phyloP scores from a whole-genome alignment of 2,888 invertebrate genomes.

The Zeuzera pyrina region DNA sequence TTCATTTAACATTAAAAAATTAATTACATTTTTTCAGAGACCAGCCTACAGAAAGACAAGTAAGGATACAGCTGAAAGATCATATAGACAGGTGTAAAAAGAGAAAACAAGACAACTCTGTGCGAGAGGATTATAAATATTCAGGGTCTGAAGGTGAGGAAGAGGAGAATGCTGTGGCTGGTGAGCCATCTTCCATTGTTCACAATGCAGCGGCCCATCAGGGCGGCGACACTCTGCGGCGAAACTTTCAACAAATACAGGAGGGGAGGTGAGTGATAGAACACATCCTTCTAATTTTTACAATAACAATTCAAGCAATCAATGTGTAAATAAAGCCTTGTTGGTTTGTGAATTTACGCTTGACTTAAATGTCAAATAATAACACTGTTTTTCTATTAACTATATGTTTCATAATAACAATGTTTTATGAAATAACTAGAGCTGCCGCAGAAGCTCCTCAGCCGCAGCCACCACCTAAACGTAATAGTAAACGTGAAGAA shows the following conservation, averaged over 20 bases:
- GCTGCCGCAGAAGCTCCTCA: slow-evolving; percentile 74
- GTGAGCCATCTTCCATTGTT: slow-evolving; percentile 96
- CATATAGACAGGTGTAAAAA: slow-evolving; percentile 98
- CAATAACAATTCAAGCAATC: too few species aligned
- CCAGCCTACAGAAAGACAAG: slow-evolving; percentile 98
- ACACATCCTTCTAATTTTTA: not conserved
- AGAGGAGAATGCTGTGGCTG: slow-evolving; percentile 91
- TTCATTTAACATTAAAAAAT: too few species aligned
- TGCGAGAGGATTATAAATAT: slow-evolving; percentile 85
- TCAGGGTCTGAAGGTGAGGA: slow-evolving; percentile 99
- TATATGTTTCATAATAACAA: not conserved
- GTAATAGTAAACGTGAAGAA: slow-evolving; percentile 70
- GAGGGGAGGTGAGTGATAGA: slow-evolving; percentile 70
- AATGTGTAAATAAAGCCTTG: too few species aligned
- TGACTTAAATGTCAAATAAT: not conserved
- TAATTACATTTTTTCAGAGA: slow-evolving; percentile 72
- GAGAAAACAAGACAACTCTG: slow-evolving; percentile 89
- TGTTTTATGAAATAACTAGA: slow-evolving; percentile 63
- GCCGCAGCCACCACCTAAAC: slow-evolving; percentile 74
- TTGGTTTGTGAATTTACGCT: too few species aligned
- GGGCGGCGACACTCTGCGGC: slow-evolving; percentile 94
- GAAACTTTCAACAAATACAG: slow-evolving; percentile 99
- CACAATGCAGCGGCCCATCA: slow-evolving; percentile 81
- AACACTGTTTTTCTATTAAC: not conserved
- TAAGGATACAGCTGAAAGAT: slow-evolving; percentile 98